These are phyloP conservation scores for Limnephilus marmoratus DNA, from an alignment of 2,888 invertebrate species.

Conservation along the genomic window DNA sequence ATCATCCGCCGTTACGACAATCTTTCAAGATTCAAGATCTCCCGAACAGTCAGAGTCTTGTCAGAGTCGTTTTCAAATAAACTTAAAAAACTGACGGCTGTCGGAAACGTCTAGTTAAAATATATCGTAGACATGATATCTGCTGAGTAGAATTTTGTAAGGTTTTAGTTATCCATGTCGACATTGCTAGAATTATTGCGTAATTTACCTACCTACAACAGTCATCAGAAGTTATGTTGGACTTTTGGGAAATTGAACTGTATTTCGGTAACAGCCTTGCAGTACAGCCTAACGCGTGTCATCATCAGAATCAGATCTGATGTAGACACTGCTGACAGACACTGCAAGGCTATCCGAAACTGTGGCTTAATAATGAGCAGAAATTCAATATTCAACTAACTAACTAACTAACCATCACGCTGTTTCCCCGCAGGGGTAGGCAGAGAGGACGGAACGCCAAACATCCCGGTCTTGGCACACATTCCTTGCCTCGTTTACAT, in stretches of 20 bases:
- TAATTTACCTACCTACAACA: neutral
- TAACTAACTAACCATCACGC: too few species aligned
- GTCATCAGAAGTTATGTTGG: neutral
- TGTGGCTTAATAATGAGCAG: neutral
- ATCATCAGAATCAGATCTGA: neutral
- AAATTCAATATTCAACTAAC: too few species aligned
- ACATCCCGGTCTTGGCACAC: too few species aligned
- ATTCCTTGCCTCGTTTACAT: too few species aligned
- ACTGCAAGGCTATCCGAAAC: neutral
- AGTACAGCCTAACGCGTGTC: too few species aligned
- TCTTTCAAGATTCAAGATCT: constrained; percentile 18
- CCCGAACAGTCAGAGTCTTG: constrained; percentile 5
- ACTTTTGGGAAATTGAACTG: neutral
- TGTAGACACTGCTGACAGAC: neutral
- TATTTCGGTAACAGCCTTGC: neutral
- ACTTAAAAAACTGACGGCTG: neutral
- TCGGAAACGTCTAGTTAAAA: neutral
- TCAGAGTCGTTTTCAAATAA: constrained; percentile 5
- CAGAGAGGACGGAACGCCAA: too few species aligned
- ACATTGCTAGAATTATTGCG: neutral
- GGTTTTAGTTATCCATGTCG: neutral
- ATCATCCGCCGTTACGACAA: neutral
- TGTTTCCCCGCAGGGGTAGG: too few species aligned
- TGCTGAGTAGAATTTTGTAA: neutral
- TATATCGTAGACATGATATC: neutral